Evolutionary conservation across 2,888 invertebrate species (phyloP).

Genomic region (Calameuta idolon): DNA sequence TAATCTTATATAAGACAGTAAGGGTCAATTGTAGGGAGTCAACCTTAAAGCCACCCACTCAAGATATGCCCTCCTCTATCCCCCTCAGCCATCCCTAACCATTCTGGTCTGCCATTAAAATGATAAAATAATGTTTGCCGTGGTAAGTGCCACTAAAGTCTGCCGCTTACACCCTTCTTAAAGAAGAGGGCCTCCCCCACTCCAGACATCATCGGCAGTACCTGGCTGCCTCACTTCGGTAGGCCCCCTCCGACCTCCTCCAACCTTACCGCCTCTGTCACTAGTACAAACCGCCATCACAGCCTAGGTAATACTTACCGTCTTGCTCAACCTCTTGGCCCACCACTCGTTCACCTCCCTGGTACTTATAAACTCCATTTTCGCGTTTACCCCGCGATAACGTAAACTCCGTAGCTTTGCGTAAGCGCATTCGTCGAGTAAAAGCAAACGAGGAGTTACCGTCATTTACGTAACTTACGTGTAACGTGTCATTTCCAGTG

Average conservation of each 20-base stretch:
- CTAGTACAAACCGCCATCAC: background rate
- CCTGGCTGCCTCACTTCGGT: slow-evolving; percentile 12
- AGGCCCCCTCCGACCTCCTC: too few species aligned
- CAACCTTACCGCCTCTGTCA: background rate
- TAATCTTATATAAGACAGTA: slow-evolving; percentile 56
- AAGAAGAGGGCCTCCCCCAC: background rate
- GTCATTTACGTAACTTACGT: background rate
- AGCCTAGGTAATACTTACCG: slow-evolving; percentile 27
- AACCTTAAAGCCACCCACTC: slow-evolving; percentile 4
- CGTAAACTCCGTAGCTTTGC: background rate
- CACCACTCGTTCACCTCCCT: slow-evolving; percentile 43
- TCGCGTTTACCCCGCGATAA: slow-evolving; percentile 3
- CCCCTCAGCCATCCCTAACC: background rate
- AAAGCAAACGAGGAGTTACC: background rate
- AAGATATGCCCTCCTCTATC: background rate
- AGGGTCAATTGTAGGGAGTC: slow-evolving; percentile 31
- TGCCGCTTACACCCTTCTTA: slow-evolving; percentile 41
- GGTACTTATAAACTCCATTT: slow-evolving; percentile 33
- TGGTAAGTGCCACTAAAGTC: slow-evolving; percentile 61
- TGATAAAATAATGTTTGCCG: slow-evolving; percentile 66
- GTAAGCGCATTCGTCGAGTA: background rate
- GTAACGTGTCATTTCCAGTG: background rate
- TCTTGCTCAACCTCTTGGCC: slow-evolving; percentile 52
- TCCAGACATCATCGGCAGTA: slow-evolving; percentile 6
- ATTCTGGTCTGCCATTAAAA: slow-evolving; percentile 37